Base-by-base conservation (phyloP, 2,797 vertebrate species). In the Leontocebus nigricollis region DNA sequence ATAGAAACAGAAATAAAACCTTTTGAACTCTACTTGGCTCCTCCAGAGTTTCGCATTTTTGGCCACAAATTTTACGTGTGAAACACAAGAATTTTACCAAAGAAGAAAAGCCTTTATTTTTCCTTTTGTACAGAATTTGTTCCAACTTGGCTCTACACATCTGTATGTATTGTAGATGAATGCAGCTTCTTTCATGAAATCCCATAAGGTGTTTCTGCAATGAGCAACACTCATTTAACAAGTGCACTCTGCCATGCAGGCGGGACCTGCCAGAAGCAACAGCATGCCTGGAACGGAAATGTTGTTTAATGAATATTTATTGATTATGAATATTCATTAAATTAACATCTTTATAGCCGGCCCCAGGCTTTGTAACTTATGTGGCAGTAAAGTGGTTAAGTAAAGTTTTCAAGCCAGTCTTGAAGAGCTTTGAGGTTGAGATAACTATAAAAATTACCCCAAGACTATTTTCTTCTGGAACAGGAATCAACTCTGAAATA, bases 261-360 rank as follows among this genome's bases (percentile, higher is more conserved):
- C 94, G 93, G 97, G 98, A 98, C 98, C 97, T 91, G 98, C 97
- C 98, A 98, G 97, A 88, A 98, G 98, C 90, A 98, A 94, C 97
- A 98, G 96, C 96, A 97, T 48, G 97, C n/a, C 94, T 94, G 97
- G 93, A 98, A 98, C 93, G 92, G 94, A 98, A 98, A 97, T 94
- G 90, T 93, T 96, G 93, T 2, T 0, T 97, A 98, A 98, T 98
- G 98, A 98, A 98, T 98, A 98, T 98, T 98, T 98, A 99, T 98
- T 98, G 96, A 97, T 98, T 97, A 98, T 27, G 8, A 98, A 98
- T 98, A 98, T 98, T 98, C 95, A 98, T 98, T 98, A 98, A 98
- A 98, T 98, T 98, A 98, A 98, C 96, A 92, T 96, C 97, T 98
- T 98, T 97, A 97, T 97, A 97, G 96, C 88, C 76, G 44, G 97